Conservation (phyloP, 2,113 vertebrate species). For the Ursus arctos region DNA sequence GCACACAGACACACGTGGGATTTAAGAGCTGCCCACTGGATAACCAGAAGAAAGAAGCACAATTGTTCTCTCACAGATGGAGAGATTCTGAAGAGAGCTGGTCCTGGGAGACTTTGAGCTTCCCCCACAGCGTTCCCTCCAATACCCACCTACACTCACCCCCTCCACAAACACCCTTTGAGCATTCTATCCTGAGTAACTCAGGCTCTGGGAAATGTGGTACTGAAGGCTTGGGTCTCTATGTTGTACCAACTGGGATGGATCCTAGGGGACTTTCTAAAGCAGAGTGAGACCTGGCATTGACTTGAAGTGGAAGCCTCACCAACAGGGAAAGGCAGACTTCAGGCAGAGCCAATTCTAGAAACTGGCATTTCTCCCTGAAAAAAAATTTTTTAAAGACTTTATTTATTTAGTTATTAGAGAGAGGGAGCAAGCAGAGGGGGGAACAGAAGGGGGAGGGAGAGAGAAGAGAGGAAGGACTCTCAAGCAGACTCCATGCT, state of each 20-base stretch:
- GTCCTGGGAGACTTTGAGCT: not conserved
- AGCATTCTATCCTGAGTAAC: not conserved
- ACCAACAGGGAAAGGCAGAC: not conserved
- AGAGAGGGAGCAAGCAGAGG: not conserved
- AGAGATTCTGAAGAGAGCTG: not conserved
- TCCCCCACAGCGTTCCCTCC: not conserved
- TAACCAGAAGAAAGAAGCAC: not conserved
- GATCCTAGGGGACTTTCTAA: not conserved
- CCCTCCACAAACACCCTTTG: not conserved
- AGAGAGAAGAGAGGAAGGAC: not conserved
- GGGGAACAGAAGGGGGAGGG: not conserved
- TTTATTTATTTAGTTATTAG: not conserved
- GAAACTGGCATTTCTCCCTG: not conserved
- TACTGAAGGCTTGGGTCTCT: not conserved
- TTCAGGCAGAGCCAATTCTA: not conserved
- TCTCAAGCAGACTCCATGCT: not conserved
- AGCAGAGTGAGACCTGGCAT: not conserved
- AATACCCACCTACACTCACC: accelerated
- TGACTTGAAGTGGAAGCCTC: not conserved
- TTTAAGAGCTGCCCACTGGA: not conserved
- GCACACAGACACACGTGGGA: not conserved
- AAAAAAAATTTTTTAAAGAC: too few species aligned
- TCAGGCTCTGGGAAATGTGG: not conserved
- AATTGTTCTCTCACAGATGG: not conserved
- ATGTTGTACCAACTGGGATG: not conserved